Percentiles rank a stretch among this genome's conserved stretches.
Evolutionary conservation across 2,113 vertebrate species (phyloP).

Genomic region (Anhinga rufa): DNA sequence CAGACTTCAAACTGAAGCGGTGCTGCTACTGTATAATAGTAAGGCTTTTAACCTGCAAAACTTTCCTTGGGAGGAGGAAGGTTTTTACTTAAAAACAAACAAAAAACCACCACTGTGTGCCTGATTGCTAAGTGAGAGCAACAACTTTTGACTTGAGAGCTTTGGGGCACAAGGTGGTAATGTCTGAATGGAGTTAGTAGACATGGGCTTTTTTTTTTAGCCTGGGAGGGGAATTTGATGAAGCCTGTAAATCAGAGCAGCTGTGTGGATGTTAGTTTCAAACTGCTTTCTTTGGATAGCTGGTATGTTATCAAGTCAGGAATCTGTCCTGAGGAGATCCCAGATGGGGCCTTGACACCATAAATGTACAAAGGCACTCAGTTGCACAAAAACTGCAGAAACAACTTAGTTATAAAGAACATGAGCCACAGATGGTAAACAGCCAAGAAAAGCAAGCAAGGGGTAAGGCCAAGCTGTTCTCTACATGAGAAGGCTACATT

Average conservation of each 20-base stretch:
- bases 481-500: neutral
- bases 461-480: neutral
- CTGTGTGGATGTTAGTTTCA: constrained; percentile 37
- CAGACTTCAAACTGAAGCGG: neutral
- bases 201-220: constrained; percentile 18
- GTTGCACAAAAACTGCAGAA: constrained; percentile 52
- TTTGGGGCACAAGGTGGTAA: neutral
- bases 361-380: constrained; percentile 61
- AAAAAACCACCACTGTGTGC: neutral
- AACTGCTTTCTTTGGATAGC: constrained; percentile 57
- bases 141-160: neutral
- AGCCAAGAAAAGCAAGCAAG: constrained; percentile 57
- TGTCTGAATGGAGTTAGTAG: constrained; percentile 12
- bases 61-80: neutral
- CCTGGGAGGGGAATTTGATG: constrained; percentile 36
- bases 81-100: neutral
- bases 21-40: neutral
- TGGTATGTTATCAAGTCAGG: constrained; percentile 49
- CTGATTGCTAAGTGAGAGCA: neutral
- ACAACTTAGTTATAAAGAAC: constrained; percentile 17
- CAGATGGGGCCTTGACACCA: constrained; percentile 52
- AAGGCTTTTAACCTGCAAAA: neutral
- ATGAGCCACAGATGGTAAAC: constrained; percentile 21
- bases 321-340: constrained; percentile 58
- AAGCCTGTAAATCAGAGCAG: constrained; percentile 19